These are phyloP conservation scores for Bradynema listronoti DNA, from an alignment of 1,140 invertebrate genomes.

Conservation along the genomic window DNA sequence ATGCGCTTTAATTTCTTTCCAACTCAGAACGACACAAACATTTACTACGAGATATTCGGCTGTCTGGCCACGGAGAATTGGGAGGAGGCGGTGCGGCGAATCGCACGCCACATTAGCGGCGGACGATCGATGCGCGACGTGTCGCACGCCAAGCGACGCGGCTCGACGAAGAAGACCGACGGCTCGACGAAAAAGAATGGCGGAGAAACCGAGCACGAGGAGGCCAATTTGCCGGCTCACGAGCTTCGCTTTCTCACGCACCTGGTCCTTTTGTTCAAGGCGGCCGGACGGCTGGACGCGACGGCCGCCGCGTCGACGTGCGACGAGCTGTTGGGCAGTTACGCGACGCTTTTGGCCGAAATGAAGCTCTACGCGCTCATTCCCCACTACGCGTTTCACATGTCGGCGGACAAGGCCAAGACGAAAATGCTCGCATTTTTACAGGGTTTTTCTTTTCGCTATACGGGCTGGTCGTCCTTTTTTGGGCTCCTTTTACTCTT, in stretches of 20 bases:
- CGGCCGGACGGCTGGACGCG: slow-evolving; percentile 1
- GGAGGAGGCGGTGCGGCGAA: slow-evolving; percentile 6
- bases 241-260: slow-evolving; percentile 38
- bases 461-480: too few relatives aligned
- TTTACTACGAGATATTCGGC: slow-evolving; percentile 24
- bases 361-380: slow-evolving; percentile 24
- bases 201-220: slow-evolving; percentile 8
- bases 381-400: slow-evolving; percentile 28
- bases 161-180: too few relatives aligned
- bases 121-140: too few relatives aligned
- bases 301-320: not conserved
- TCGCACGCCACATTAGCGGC: slow-evolving; percentile 10
- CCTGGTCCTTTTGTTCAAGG: slow-evolving; percentile 27
- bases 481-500: too few relatives aligned
- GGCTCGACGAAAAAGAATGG: too few relatives aligned
- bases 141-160: too few relatives aligned
- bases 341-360: slow-evolving; percentile 11
- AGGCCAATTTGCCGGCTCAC: slow-evolving; percentile 12
- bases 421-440: slow-evolving; percentile 30
- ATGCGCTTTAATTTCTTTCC: too few relatives aligned
- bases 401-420: slow-evolving; percentile 13
- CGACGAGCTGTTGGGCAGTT: slow-evolving; percentile 20
- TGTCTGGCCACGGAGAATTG: slow-evolving; percentile 23
- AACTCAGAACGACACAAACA: too few relatives aligned
- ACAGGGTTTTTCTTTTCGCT: slow-evolving; percentile 15